Base-by-base conservation (phyloP, 2,113 vertebrate species). In the Dermatemys mawii region DNA sequence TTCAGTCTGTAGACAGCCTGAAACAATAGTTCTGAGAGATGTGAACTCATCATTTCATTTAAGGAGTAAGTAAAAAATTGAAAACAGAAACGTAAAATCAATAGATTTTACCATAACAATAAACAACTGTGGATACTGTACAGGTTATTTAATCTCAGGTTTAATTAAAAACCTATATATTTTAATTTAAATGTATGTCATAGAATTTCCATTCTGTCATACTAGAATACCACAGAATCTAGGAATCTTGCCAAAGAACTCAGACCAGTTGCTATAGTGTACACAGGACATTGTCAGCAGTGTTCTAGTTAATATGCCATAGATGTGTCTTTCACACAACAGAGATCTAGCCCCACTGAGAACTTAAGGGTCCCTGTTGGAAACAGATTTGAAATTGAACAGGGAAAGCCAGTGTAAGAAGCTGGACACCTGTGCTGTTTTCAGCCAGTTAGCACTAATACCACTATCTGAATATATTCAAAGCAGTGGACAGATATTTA, bases 261-360 rank as follows among this genome's bases (percentile, higher is more conserved):
- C 17, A 3, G 3, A 41, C 0, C 51, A 35, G n/a, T 7, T 87
- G 79, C 84, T 38, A 0, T 4, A 57, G 4, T 75, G 55, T 13
- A 29, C 41, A 57, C 5, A 44, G 2, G 27, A 80, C 73, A 16
- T 35, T 86, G 1, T 46, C 38, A 63, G 81, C 9, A 83, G 41
- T 5, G 16, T 76, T 24, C 38, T 76, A 76, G 73, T 76, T 76
- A 70, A 38, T 70, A 22, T 21, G 63, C n/a, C 63, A 70, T 70
- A 46, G 46, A 49, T 91, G 60, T 49, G n/a, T 38, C 60, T n/a
- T 29, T 53, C 48, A 86, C 35, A 76, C 11, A 41, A 2, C 3
- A 8, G 8, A 21, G 81, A 51, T 38, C 0, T 0, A 83, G 90
- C 44, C 60, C 79, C 14, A 48, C 27, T 46, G 84, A 83, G 86